Conservation (phyloP, 2,113 vertebrate species). For the Centropristis striata region DNA sequence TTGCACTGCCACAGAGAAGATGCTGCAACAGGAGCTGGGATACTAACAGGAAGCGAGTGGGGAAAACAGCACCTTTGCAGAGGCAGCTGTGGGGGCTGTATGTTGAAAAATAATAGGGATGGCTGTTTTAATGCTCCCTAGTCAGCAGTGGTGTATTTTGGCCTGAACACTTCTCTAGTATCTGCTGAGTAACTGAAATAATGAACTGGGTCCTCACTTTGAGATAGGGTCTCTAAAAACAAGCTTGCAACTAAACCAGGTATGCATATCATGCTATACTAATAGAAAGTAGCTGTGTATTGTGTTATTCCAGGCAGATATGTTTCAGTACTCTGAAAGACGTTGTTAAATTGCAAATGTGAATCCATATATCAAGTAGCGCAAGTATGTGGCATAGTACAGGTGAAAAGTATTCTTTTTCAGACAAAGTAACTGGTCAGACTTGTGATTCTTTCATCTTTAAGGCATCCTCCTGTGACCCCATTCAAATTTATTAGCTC, state of each 20-base stretch:
- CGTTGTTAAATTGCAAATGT: slow-evolving; percentile 26
- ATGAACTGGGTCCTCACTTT: not conserved
- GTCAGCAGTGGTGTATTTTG: too few relatives aligned
- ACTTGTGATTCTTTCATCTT: slow-evolving; percentile 46
- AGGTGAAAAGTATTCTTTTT: slow-evolving; percentile 50
- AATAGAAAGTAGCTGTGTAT: not conserved
- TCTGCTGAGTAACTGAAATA: not conserved
- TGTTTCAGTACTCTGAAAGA: not conserved
- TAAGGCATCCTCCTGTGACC: slow-evolving; percentile 14
- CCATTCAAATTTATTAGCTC: slow-evolving; percentile 40
- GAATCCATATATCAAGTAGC: slow-evolving; percentile 25
- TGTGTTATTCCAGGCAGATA: not conserved
- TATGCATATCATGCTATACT: not conserved
- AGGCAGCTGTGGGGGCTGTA: too few relatives aligned
- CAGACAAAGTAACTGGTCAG: not conserved
- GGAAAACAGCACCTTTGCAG: too few relatives aligned
- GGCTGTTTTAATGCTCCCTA: too few relatives aligned
- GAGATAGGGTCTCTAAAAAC: not conserved
- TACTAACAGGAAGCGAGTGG: too few relatives aligned
- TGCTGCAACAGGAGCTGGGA: too few relatives aligned
- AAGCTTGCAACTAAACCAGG: not conserved
- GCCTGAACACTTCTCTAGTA: not conserved
- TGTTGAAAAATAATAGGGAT: too few relatives aligned
- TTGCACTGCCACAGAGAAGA: too few relatives aligned
- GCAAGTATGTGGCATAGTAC: slow-evolving; percentile 8